These are phyloP conservation scores for Ornithoptera alexandrae DNA, from an alignment of 2,888 invertebrate species.

Conservation along the genomic window DNA sequence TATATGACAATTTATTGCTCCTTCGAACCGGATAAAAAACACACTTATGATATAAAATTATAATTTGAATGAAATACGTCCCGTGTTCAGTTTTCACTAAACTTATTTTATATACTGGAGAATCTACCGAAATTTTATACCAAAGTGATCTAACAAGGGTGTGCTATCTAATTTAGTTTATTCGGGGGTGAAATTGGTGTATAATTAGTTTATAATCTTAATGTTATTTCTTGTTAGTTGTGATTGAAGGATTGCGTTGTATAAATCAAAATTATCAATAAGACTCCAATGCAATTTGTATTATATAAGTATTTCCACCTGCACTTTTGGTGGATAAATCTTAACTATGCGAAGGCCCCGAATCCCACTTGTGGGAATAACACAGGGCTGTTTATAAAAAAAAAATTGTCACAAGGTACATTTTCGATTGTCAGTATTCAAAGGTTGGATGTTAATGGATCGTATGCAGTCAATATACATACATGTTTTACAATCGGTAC, in stretches of 20 bases:
- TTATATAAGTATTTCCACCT: conserved; percentile 3
- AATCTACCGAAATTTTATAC: background rate
- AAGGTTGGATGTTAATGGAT: conserved; percentile 13
- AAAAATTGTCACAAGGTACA: conserved; percentile 5
- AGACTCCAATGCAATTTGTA: conserved; percentile 24
- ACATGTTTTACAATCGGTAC: conserved; percentile 12
- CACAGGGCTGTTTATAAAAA: too few species aligned
- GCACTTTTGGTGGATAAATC: too few species aligned
- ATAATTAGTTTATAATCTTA: conserved; percentile 16
- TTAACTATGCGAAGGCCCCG: too few species aligned
- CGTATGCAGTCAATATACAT: conserved; percentile 19
- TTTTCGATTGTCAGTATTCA: conserved; percentile 25
- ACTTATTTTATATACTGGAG: background rate
- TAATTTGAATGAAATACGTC: too few species aligned
- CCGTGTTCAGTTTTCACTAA: conserved; percentile 5
- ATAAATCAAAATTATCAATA: conserved; percentile 12
- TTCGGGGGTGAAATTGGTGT: conserved; percentile 9
- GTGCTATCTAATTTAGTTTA: background rate
- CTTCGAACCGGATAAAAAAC: too few species aligned
- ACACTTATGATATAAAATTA: too few species aligned
- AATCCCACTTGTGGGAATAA: too few species aligned
- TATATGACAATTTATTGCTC: too few species aligned
- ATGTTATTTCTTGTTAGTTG: conserved; percentile 17
- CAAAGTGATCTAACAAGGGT: conserved; percentile 1
- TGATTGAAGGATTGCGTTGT: conserved; percentile 9